Percentiles rank a stretch among this genome's conserved stretches.
These are phyloP conservation scores for Nothura maculosa DNA, from an alignment of 2,797 vertebrate species.

Conservation along the genomic window DNA sequence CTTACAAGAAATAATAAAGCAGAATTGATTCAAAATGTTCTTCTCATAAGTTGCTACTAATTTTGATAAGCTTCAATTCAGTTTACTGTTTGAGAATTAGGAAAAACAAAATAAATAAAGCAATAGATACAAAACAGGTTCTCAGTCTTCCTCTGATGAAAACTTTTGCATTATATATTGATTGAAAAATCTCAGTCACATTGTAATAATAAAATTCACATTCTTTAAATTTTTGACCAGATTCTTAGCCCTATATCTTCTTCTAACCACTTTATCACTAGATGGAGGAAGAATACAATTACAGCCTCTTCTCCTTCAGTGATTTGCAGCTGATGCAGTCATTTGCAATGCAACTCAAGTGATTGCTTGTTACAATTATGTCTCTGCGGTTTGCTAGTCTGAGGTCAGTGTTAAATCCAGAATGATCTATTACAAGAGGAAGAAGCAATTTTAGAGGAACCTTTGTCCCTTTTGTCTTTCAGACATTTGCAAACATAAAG, in stretches of 20 bases:
- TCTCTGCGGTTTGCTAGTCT: background rate
- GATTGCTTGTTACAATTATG: background rate
- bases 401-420: background rate
- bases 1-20: background rate
- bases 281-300: background rate
- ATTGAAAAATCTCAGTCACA: background rate
- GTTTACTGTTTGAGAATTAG: background rate
- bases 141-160: background rate
- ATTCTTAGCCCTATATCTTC: background rate
- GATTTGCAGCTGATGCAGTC: background rate
- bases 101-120: background rate
- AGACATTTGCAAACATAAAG: background rate
- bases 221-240: background rate
- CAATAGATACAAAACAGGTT: background rate
- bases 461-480: background rate
- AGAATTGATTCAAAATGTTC: background rate
- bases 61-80: background rate
- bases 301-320: background rate
- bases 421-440: background rate
- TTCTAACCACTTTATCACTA: background rate
- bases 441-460: background rate
- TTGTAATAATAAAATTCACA: background rate
- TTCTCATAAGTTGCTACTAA: background rate
- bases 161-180: background rate
- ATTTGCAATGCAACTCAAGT: background rate